Evolutionary conservation across 1,140 invertebrate genomes (phyloP), one percentile per base, ranked within the genome.

Genomic region (Phocides pigmalion): DNA sequence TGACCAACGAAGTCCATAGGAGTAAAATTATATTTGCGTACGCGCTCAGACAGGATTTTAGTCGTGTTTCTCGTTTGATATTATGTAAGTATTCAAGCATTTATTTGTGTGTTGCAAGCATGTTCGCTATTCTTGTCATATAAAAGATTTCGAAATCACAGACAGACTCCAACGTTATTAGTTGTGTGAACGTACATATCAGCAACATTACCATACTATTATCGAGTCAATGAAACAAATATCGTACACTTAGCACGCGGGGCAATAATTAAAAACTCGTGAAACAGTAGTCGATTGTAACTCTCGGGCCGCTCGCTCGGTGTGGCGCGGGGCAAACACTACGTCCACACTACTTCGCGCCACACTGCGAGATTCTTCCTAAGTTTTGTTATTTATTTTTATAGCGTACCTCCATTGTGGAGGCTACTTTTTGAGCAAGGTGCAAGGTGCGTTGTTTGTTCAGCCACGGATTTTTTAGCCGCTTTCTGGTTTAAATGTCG

Each of bases 341-440:
- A 3, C 9, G 12, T 14, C 4, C 1, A 17, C 28, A 54, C 58
- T 74, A 76, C 80, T 82, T 82, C 80, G 61, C 80, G 75, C 74
- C 78, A 79, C 72, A 81, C 76, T 66, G 80, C 47, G 73, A 82
- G 63, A 76, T 82, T 82, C 78, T 80, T 73, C 65, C 64, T 64
- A 49, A 35, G 42, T 47, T 59, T 59, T 59, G 35, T 59, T 59
- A 59, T 59, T 59, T 67, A 67, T 67, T 67, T 67, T 67, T 67
- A 67, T 62, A 47, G 42, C 65, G 56, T 59, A 47, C 56, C 56
- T 47, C 56, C 25, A 19, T 59, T 56, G 53, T 56, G 32, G 14
- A 11, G 37, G 51, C 51, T 25, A 42, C 37, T 42, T 56, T 56
- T 54, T 54, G 25, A 54, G 51, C 35, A 19, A 41, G 51, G 35